phyloP scores from a whole-genome alignment of 2,113 vertebrate species.

The Myocastor coypus region DNA sequence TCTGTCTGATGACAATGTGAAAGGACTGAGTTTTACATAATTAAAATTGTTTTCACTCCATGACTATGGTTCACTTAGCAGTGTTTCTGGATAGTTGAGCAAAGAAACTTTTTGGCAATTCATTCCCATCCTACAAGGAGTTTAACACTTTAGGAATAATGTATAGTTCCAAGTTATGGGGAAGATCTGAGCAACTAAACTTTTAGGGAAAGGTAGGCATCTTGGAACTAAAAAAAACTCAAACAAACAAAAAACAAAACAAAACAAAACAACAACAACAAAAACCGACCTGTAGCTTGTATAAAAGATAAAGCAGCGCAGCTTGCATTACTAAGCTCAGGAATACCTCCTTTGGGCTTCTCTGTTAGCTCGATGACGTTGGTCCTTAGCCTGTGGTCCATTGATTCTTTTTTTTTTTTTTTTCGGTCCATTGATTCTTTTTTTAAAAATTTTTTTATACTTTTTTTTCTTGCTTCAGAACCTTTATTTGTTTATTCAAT shows the following conservation, averaged over 20 bases:
- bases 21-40: background rate
- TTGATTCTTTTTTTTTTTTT: too few relatives aligned
- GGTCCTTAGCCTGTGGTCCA: slow-evolving; percentile 6
- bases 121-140: background rate
- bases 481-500: too few relatives aligned
- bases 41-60: background rate
- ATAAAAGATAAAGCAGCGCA: background rate
- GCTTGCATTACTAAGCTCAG: background rate
- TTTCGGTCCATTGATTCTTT: too few relatives aligned
- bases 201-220: background rate
- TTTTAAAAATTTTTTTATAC: too few relatives aligned
- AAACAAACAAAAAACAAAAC: too few relatives aligned
- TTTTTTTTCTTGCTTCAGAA: too few relatives aligned
- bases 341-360: slow-evolving; percentile 16
- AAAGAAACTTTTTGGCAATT: background rate
- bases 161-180: background rate
- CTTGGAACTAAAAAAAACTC: background rate
- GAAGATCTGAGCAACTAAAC: slow-evolving; percentile 12
- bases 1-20: background rate
- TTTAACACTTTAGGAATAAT: slow-evolving; percentile 23
- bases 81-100: background rate
- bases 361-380: background rate
- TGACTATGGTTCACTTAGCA: background rate
- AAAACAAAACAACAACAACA: too few relatives aligned
- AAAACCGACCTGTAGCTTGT: background rate